Evolutionary conservation across 2,797 vertebrate species (phyloP).

Genomic region (Protosalanx chinensis): DNA sequence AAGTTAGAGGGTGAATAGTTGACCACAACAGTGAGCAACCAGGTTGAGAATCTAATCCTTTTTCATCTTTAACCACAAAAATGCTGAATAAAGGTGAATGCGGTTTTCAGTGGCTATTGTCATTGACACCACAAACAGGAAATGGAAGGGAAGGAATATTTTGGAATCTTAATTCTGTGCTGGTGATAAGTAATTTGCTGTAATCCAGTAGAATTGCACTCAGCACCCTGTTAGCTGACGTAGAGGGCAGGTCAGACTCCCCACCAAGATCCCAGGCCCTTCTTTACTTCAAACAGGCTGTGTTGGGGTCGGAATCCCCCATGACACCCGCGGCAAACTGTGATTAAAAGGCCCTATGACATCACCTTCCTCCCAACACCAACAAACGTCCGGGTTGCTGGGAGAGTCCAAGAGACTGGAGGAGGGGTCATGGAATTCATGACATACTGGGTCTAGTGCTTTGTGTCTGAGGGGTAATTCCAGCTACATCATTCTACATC

Average conservation of each 20-base stretch:
- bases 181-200: background rate
- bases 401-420: slow-evolving; percentile 63
- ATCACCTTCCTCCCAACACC: slow-evolving; percentile 70
- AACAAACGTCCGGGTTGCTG: slow-evolving; percentile 71
- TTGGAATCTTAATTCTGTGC: background rate
- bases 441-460: slow-evolving; percentile 61
- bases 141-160: background rate
- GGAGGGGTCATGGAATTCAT: slow-evolving; percentile 60
- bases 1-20: slow-evolving; percentile 11
- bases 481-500: slow-evolving; percentile 60
- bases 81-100: background rate
- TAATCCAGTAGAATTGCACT: slow-evolving; percentile 42
- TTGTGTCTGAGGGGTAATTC: slow-evolving; percentile 72
- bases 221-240: slow-evolving; percentile 47
- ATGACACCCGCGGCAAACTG: slow-evolving; percentile 28
- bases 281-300: slow-evolving; percentile 66
- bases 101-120: no score
- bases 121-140: no score
- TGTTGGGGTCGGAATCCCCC: slow-evolving; percentile 51
- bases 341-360: slow-evolving; percentile 62
- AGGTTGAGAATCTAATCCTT: background rate
- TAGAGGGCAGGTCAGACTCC: slow-evolving; percentile 22
- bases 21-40: background rate
- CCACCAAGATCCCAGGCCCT: slow-evolving; percentile 14
- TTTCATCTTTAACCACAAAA: background rate